Base-by-base conservation (phyloP, 2,888 invertebrate species). In the Aproaerema taeniolella region DNA sequence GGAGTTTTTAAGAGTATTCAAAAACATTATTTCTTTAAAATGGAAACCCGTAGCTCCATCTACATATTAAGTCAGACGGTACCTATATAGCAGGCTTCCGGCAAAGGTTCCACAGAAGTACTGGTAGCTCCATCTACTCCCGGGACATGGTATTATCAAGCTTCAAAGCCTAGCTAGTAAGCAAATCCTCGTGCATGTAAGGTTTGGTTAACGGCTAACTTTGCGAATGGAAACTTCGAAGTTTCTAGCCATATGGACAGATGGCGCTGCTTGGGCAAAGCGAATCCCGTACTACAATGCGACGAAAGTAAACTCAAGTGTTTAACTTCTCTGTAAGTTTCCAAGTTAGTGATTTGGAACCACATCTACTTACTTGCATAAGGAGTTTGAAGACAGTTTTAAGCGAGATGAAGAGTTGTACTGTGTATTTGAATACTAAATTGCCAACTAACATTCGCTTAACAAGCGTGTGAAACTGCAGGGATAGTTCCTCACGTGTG, bases 351-450 rank as follows among this genome's bases (percentile, higher is more conserved):
- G 37, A 39, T 45, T 39, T 44, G 34, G 41, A 44, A 42, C 42
- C 44, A 44, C 33, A 35, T 40, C 20, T 32, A 25, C 15, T 13
- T 31, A 25, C 30, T 25, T 34, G 24, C 31, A 11, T 12, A 38
- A 31, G 30, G 14, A 39, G 12, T 30, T 39, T 36, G 5, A 29
- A 39, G 34, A 38, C 9, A 35, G 38, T 28, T 39, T 30, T 39
- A 38, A 38, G 31, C 24, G 38, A 38, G 38, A 16, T 43, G 36
- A 40, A 42, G 43, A 42, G 34, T 32, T 39, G 31, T 40, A 36
- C 31, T n/a, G 34, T 28, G 26, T 43, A 43, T 45, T 45, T 45
- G 45, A 43, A 40, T 39, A 42, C 36, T 11, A 31, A 39, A 39
- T 31, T 39, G 12, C 20, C 28, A 35, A 35, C 35, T 15, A 28